Percentiles rank a stretch among this genome's conserved stretches.
Conservation (phyloP, 2,113 vertebrate genomes). For the Propithecus coquereli region DNA sequence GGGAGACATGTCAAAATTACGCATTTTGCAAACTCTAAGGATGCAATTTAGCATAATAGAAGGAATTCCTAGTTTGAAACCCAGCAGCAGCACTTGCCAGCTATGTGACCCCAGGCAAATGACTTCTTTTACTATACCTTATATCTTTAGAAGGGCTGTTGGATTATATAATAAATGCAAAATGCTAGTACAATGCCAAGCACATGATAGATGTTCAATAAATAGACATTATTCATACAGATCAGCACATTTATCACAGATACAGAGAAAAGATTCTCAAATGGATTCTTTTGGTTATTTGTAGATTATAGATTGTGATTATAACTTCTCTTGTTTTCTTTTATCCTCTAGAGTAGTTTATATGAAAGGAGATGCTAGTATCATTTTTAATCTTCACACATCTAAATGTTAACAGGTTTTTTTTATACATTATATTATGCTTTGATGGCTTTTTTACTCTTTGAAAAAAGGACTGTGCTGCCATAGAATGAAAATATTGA, state of each 20-base stretch:
- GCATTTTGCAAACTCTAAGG: not conserved
- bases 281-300: not conserved
- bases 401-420: not conserved
- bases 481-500: not conserved
- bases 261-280: not conserved
- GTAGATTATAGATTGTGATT: not conserved
- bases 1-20: not conserved
- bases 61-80: not conserved
- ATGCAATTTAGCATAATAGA: fast-evolving
- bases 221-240: not conserved
- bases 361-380: not conserved
- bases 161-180: not conserved
- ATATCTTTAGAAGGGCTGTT: not conserved
- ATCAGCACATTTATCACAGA: not conserved
- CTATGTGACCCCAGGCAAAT: not conserved
- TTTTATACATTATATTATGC: not conserved
- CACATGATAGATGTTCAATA: not conserved
- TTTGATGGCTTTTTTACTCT: not conserved
- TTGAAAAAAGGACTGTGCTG: not conserved
- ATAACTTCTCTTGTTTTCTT: not conserved
- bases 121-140: not conserved
- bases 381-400: slow-evolving; percentile 29
- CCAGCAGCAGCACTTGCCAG: not conserved
- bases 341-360: not conserved
- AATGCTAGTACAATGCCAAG: not conserved